Conservation (phyloP, 2,797 vertebrate genomes). For the Pangasius macronema region DNA sequence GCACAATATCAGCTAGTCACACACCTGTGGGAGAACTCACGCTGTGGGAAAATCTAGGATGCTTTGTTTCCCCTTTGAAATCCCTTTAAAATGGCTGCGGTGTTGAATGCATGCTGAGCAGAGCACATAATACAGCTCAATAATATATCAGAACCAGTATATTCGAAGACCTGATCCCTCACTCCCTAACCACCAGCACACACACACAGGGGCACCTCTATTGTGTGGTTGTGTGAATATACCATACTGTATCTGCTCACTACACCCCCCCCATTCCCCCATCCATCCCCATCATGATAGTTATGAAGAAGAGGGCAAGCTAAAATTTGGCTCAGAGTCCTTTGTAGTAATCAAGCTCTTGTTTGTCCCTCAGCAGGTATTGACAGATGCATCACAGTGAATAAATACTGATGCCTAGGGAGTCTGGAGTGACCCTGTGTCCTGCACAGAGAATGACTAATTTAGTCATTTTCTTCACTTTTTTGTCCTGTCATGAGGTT, state of each 20-base stretch:
- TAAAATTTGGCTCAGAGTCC: not conserved
- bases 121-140: slow-evolving; percentile 6
- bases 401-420: slow-evolving; percentile 36
- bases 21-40: slow-evolving; percentile 26
- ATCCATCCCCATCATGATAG: not conserved
- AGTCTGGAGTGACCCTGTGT: slow-evolving; percentile 12
- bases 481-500: not conserved
- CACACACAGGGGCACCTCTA: not conserved
- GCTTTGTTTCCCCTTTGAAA: slow-evolving; percentile 29
- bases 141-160: not conserved
- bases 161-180: slow-evolving; percentile 2
- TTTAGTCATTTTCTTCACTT: slow-evolving; percentile 3
- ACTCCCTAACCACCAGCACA: not conserved
- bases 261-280: no score
- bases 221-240: not conserved
- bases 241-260: not conserved
- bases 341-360: slow-evolving; percentile 45
- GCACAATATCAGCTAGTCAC: slow-evolving; percentile 21
- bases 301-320: not conserved
- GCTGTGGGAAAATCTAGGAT: slow-evolving; percentile 4
- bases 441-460: not conserved
- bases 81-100: slow-evolving; percentile 20
- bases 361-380: slow-evolving; percentile 39
- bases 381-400: slow-evolving; percentile 49
- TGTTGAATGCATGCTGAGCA: slow-evolving; percentile 26